phyloP scores from a whole-genome alignment of 2,113 vertebrate species.

The Prunella fulvescens region DNA sequence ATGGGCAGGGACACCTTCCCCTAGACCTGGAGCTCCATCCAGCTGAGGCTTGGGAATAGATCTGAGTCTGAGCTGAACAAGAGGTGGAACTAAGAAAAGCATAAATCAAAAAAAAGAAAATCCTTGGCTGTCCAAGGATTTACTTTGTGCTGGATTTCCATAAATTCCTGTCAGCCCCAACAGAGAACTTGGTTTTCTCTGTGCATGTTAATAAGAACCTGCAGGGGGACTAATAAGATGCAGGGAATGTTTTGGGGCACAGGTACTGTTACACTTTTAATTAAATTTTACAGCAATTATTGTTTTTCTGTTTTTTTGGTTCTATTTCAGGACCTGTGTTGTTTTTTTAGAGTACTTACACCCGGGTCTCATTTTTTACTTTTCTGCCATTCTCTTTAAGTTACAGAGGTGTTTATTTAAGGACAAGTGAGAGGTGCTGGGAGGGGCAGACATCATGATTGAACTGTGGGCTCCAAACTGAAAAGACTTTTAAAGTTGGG shows the following conservation, averaged over 20 bases:
- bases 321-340: not conserved
- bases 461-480: slow-evolving; percentile 34
- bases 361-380: not conserved
- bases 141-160: not conserved
- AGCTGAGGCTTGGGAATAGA: not conserved
- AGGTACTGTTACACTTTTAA: not conserved
- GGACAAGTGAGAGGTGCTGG: not conserved
- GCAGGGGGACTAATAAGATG: not conserved
- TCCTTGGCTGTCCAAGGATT: not conserved
- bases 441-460: slow-evolving; percentile 34
- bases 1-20: not conserved
- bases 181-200: not conserved
- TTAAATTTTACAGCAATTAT: not conserved
- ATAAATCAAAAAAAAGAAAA: not conserved
- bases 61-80: not conserved
- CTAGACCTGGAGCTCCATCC: not conserved
- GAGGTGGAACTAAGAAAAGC: not conserved
- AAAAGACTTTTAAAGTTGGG: slow-evolving; percentile 47
- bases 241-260: not conserved
- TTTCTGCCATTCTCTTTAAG: not conserved
- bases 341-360: not conserved
- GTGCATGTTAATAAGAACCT: not conserved
- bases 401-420: slow-evolving; percentile 11
- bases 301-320: not conserved
- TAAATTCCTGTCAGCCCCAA: accelerated